Base-by-base conservation (phyloP, 37 sponge, comb jelly and placozoan species). In the Crambe crambe region DNA sequence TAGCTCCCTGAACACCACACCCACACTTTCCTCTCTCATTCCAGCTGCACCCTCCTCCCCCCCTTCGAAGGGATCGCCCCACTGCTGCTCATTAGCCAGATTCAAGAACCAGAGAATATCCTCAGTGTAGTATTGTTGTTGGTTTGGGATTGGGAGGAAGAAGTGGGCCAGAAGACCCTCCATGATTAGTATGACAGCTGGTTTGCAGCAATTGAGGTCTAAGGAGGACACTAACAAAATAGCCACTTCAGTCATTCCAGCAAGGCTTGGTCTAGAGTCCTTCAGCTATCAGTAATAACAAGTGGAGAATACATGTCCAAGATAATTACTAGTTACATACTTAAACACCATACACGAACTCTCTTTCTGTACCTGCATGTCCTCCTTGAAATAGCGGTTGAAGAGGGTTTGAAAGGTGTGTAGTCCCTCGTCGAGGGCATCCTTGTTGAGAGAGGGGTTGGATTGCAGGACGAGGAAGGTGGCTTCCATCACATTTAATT, bases 401-500 rank as follows among this genome's bases (percentile, higher is more conserved):
- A 80, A 80, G 22, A 86, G 76, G 32, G 81, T 68, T 17, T 66
- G 51, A 65, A 86, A 86, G 36, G 80, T 47, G 34, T 74, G 29
- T 30, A 66, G 70, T 60, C 70, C 81, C 1, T 70, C 59, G 30
- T 21, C 18, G 9, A 84, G 23, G 31, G 58, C 23, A 22, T 75
- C 70, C 23, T 68, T 39, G 34, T 39, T 58, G 27, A 81, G 73
- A 20, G 22, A 20, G 23, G 84, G 32, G 21, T 37, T 42, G 0
- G 44, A 29, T 37, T 71, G 76, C 6, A 87, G 68, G 0, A 59
- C 25, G 10, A 87, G 75, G 77, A 77, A 87, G 21, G 71, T 38
- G 20, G 69, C 67, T 3, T 87, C 82, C 82, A 87, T 81, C 23
- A 87, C 36, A 37, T 87, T 81, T 37, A 81, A 66, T 41, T 26